Percentiles rank a stretch among this genome's conserved stretches.
These are phyloP conservation scores for Drosophila athabasca DNA, from an alignment of 1,140 invertebrate genomes.

Conservation along the genomic window DNA sequence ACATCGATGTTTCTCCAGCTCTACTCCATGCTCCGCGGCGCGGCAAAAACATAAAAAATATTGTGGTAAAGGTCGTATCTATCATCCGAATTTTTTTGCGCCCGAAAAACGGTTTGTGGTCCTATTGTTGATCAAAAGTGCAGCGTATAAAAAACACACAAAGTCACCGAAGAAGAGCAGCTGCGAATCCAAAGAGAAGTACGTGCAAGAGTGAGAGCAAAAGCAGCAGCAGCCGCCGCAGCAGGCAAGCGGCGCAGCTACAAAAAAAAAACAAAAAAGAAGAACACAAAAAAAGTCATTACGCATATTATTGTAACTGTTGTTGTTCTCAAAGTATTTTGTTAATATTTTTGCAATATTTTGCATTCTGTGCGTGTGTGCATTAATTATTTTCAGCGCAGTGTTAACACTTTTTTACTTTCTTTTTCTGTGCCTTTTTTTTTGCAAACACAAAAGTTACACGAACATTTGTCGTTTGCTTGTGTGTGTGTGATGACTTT, in stretches of 20 bases:
- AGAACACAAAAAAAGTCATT: slow-evolving; percentile 58
- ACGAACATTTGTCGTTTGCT: slow-evolving; percentile 15
- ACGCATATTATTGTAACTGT: slow-evolving; percentile 44
- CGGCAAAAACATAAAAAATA: too few species aligned
- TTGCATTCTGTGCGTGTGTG: too few species aligned
- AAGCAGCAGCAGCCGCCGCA: slow-evolving; percentile 28
- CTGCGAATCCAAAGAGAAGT: slow-evolving; percentile 29
- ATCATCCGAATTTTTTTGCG: too few species aligned
- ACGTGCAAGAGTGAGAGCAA: slow-evolving; percentile 39
- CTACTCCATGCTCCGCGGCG: too few species aligned
- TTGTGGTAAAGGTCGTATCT: too few species aligned
- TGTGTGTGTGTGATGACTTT: slow-evolving; percentile 9
- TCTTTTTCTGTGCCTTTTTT: not conserved
- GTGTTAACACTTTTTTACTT: slow-evolving; percentile 18
- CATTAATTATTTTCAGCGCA: not conserved
- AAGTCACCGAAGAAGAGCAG: not conserved
- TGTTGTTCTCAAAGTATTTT: slow-evolving; percentile 10
- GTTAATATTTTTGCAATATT: slow-evolving; percentile 19
- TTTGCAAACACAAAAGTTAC: slow-evolving; percentile 14
- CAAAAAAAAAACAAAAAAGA: slow-evolving; percentile 32
- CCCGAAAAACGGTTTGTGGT: too few species aligned
- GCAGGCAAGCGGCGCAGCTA: slow-evolving; percentile 15
- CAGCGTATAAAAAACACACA: too few species aligned
- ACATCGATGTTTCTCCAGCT: too few species aligned
- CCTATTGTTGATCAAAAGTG: too few species aligned